Evolutionary conservation across 2,113 vertebrate species (phyloP).

Genomic region (Phalacrocorax brasilianus): DNA sequence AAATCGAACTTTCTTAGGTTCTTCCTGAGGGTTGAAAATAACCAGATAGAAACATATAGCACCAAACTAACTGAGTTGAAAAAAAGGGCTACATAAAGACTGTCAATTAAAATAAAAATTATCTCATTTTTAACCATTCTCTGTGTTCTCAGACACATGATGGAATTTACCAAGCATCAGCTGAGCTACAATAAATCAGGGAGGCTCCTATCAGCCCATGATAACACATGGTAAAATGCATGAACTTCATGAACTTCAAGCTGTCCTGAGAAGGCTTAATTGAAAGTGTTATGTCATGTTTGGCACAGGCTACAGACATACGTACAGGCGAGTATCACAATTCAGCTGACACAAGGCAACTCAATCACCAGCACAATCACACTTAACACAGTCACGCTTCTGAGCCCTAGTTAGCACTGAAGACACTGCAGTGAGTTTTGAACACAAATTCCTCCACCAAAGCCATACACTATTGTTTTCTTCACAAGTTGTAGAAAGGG

Average conservation of each 20-base stretch:
- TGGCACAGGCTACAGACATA: neutral
- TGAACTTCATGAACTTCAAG: neutral
- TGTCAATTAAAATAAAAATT: neutral
- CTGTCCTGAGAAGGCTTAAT: neutral
- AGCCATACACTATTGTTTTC: neutral
- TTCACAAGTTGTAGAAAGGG: neutral
- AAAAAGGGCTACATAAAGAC: neutral
- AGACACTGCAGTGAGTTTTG: neutral
- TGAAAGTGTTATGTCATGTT: neutral
- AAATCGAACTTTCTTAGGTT: conserved; percentile 91
- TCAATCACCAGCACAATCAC: neutral
- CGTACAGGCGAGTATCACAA: accelerated
- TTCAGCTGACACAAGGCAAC: neutral
- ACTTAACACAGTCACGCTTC: neutral
- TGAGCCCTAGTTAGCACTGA: neutral
- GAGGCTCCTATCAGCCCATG: neutral
- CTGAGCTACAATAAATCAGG: neutral
- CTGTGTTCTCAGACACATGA: neutral
- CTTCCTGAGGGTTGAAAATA: conserved; percentile 80
- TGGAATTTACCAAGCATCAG: neutral
- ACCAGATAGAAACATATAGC: conserved; percentile 34
- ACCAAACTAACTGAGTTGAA: neutral
- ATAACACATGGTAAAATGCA: neutral
- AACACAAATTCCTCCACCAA: neutral
- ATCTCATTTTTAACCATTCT: neutral